Base-by-base conservation (phyloP, 2,797 vertebrate species). In the Amblyraja radiata region DNA sequence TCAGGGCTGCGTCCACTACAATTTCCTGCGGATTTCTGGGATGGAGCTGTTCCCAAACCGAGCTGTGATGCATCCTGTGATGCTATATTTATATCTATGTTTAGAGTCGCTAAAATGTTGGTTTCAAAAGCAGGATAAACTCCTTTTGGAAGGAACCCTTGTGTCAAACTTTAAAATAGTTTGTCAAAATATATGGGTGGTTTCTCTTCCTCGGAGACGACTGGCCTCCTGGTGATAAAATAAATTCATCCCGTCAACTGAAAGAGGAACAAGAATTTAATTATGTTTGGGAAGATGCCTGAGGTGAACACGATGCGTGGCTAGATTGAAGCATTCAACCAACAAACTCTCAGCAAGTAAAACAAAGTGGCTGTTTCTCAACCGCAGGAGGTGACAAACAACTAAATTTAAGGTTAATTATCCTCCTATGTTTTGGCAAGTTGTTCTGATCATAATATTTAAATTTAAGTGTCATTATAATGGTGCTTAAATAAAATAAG, bases 111-210 rank as follows among this genome's bases (percentile, higher is more conserved):
- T 46, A 71, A 92, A 36, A 92, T 54, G 74, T 76, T 92, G 71
- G 74, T 92, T 92, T 74, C 76, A 92, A 92, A 76, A 92, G 76
- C 36, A 6, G 71, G 58, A 76, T 39, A 6, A 74, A 91, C 16
- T 54, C 68, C 65, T 46, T 91, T 74, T 36, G 46, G 71, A 46
- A 74, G 65, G 46, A 18, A 76, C 90, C 39, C 39, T 54, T 76
- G 36, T 46, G 92, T 98, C 97, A 97, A 96, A 95, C 95, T 93
- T 93, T 95, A 96, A 97, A 98, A 97, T 98, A 99, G 97, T 97
- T 97, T 96, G 95, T 94, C 97, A 97, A 98, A 98, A 98, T 98
- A 97, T 97, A 97, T 96, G 96, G 97, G 97, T 97, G 97, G 97
- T 97, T 97, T 97, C 96, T 95, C 21, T 71, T 92, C 71, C 58